These are phyloP conservation scores for Geophilus truncorum DNA, from an alignment of 2,888 invertebrate species.

Conservation along the genomic window DNA sequence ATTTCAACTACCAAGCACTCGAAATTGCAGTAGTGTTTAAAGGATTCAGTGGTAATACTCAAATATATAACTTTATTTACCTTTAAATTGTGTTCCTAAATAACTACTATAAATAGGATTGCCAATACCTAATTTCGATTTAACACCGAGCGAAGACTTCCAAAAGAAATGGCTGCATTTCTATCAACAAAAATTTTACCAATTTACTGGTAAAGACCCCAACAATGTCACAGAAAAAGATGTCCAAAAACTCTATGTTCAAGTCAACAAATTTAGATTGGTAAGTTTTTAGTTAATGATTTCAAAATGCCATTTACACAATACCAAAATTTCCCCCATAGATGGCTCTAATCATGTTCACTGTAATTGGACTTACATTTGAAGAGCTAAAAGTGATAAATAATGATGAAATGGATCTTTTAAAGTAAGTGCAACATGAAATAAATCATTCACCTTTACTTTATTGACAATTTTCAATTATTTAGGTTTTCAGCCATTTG, in stretches of 20 bases:
- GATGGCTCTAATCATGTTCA: too few relatives aligned
- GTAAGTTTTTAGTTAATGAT: too few relatives aligned
- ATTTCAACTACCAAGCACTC: not conserved
- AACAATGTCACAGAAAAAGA: not conserved
- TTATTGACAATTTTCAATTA: too few relatives aligned
- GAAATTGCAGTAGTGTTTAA: not conserved
- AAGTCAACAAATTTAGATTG: not conserved
- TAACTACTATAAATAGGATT: too few relatives aligned
- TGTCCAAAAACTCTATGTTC: not conserved
- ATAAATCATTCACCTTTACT: too few relatives aligned
- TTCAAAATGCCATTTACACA: too few relatives aligned
- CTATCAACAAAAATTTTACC: not conserved
- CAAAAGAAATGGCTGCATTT: not conserved
- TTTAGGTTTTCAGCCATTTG: not conserved
- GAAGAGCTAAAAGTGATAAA: not conserved
- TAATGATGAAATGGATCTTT: not conserved
- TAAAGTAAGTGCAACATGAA: too few relatives aligned
- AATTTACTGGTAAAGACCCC: not conserved
- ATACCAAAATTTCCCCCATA: too few relatives aligned
- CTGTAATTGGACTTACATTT: not conserved
- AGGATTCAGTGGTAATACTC: not conserved
- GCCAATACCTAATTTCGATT: not conserved
- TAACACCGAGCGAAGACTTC: not conserved
- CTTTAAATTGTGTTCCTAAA: too few relatives aligned
- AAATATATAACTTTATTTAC: too few relatives aligned